A percentile compares a stretch with the other conserved stretches of the same genome.
Evolutionary conservation across 2,113 vertebrate genomes (phyloP).

Genomic region (Cricetomys ansorgei): DNA sequence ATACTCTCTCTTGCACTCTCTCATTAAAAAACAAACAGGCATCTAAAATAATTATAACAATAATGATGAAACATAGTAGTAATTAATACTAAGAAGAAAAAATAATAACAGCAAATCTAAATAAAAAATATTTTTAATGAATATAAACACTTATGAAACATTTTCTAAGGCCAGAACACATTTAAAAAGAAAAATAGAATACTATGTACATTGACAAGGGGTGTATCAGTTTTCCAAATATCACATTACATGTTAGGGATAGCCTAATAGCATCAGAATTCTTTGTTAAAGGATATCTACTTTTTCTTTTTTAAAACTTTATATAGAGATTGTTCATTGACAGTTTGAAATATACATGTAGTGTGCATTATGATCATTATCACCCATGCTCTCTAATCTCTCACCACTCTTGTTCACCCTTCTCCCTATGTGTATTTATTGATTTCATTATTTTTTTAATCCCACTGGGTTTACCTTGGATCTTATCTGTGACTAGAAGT

Average conservation of each 20-base stretch:
- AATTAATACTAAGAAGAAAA: neutral
- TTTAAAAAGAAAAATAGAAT: neutral
- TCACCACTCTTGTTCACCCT: neutral
- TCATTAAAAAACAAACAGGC: neutral
- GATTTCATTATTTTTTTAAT: neutral
- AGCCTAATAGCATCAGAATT: neutral
- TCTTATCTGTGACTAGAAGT: neutral
- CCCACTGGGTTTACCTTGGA: neutral
- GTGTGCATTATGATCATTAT: neutral
- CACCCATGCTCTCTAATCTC: neutral
- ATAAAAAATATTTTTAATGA: neutral
- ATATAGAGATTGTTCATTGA: neutral
- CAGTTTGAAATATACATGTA: neutral
- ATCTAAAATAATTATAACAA: neutral
- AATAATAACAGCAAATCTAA: neutral
- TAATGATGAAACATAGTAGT: neutral
- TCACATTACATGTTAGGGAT: too few relatives aligned
- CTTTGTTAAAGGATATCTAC: neutral
- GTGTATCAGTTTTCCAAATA: neutral
- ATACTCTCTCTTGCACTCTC: neutral
- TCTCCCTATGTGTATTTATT: neutral
- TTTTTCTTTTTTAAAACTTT: neutral
- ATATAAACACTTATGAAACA: neutral
- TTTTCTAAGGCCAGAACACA: neutral
- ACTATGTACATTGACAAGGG: neutral